Conservation (phyloP, 2,797 vertebrate species). For the Morelia viridis region DNA sequence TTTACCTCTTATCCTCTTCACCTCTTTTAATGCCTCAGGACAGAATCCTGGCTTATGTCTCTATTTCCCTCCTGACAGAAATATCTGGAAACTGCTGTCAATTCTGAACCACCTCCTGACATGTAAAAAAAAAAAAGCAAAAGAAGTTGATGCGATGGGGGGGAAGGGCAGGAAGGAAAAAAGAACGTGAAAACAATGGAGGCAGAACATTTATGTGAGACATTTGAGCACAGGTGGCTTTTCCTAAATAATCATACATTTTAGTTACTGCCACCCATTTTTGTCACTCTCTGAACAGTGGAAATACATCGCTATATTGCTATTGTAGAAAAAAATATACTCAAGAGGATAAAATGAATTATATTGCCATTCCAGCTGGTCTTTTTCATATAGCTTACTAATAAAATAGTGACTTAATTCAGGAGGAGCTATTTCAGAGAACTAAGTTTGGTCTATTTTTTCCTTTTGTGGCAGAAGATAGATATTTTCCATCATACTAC, state of each 20-base stretch:
- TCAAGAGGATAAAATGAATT: conserved; percentile 24
- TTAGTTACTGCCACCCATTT: conserved; percentile 35
- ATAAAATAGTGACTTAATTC: conserved; percentile 35
- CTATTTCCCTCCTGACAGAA: conserved; percentile 26
- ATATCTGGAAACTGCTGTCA: conserved; percentile 19
- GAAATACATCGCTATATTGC: conserved; percentile 35
- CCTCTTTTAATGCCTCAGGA: conserved; percentile 1
- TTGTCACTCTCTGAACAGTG: conserved; percentile 10
- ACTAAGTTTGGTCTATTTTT: conserved; percentile 23
- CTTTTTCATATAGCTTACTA: conserved; percentile 47
- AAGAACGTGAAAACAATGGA: conserved; percentile 16
- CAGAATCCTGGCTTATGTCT: conserved; percentile 40
- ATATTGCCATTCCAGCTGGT: conserved; percentile 37
- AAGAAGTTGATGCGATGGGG: conserved; percentile 21
- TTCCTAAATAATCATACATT: conserved; percentile 24
- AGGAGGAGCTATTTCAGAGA: conserved; percentile 19
- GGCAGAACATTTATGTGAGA: conserved; percentile 5
- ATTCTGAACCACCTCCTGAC: conserved; percentile 30
- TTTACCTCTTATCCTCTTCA: neutral
- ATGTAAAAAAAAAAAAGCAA: conserved; percentile 35
- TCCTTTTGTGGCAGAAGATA: conserved; percentile 31
- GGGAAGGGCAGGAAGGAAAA: conserved; percentile 9
- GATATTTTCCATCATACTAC: conserved; percentile 43
- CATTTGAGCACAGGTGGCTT: neutral
- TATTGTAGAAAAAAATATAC: neutral